Base-by-base conservation (phyloP, 92 coral and sea anemone genomes). In the Parazoanthus atlanticus region DNA sequence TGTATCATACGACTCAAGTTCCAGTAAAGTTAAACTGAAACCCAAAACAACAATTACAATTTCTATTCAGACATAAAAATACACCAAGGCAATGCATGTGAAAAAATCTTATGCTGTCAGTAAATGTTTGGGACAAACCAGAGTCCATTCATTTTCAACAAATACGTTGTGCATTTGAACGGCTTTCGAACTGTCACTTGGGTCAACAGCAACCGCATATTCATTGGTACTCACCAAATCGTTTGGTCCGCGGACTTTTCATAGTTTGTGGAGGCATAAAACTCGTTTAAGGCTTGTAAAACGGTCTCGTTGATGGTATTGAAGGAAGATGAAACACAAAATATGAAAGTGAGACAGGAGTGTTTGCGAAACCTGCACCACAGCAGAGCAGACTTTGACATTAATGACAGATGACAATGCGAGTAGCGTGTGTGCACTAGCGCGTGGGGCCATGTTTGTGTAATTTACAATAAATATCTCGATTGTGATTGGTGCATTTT, bases 281-380 rank as follows among this genome's bases (percentile, higher is more conserved):
- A 74, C 74, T 70, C 79, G 81, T 76, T 83, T 72, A 81, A 82
- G 9, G 43, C 19, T 34, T 46, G 26, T 36, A 64, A 36, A 74
- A 64, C 83, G 47, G 73, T 40, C 82, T 33, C 26, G 43, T 32
- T 33, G 56, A 86, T 40, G 13, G 41, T 61, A 76, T 29, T 40
- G 28, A 43, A 56, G 32, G 73, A 86, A 86, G 40, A 26, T 19
- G 75, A 33, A 75, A 38, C 54, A 86, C 33, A 47, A 52, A 78
- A 86, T 58, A 77, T 74, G 83, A 86, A 77, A 86, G 89, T 77
- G 83, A 86, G 78, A 86, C 89, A 90, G 90, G 90, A 92, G 86
- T 97, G 96, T 97, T 97, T 97, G 95, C 99, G 94, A 94, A 97
- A 94, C 98, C 99, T 97, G 99, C 94, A 94, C 90, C 95, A 91